Base-by-base conservation (phyloP, 2,888 invertebrate species). In the Villa cingulata region DNA sequence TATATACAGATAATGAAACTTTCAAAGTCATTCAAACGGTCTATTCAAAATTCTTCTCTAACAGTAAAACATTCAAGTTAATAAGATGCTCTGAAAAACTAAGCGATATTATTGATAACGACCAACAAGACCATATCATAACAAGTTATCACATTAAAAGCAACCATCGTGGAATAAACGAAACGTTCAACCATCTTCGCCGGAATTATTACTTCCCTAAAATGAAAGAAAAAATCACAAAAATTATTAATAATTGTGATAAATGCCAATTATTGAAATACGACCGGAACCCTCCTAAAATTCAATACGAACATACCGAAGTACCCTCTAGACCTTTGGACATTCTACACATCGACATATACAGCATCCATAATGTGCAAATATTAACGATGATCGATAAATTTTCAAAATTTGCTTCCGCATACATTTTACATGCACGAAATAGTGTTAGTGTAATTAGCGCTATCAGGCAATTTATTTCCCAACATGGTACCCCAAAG, bases 341-440 rank as follows among this genome's bases (percentile, higher is more conserved):
- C 14, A 54, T 51, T 14, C 12, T 51, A 19, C 51, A 51, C 34
- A 51, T 55, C 6, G 53, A 55, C n/a, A 41, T 55, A 10, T 54
- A 54, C 18, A 53, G n/a, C 7, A 49, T 51, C 19, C 42, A 52
- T 16, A 36, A 45, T 15, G 19, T 43, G 9, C 34, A 41, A 37
- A 46, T 48, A 14, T 41, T 51, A 34, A 53, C 51, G 12, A 16
- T 52, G 15, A 38, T 52, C 15, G 49, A 44, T 23, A 48, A 47
- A 48, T 48, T 45, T 37, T 50, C 45, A 9, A 41, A 37, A 39
- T 50, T 50, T 37, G 48, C 48, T 16, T 17, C 49, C 7, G 39
- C 43, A 6, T 46, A 51, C n/a, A 48, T 42, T n/a, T 20, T 50
- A 16, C 16, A 4, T 9, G 39, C 40, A 16, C 38, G 45, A 43